Base-by-base conservation (phyloP, 2,888 invertebrate genomes). In the Drosophila mimetica region DNA sequence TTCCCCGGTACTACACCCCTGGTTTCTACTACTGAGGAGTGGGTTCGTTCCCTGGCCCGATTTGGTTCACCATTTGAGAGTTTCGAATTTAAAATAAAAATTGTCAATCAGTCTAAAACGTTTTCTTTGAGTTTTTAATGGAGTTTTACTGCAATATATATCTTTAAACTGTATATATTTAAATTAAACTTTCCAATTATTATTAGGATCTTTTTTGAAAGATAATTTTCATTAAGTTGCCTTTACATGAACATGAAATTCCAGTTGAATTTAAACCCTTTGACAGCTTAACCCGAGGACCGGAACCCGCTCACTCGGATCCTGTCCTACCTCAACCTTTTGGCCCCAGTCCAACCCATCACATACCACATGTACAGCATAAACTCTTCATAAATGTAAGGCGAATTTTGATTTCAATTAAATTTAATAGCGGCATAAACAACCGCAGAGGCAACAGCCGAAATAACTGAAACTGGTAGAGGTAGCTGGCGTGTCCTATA, bases 361-460 rank as follows among this genome's bases (percentile, higher is more conserved):
- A 30, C 74, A 48, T 63, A 8, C 72, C 73, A 37, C 7, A 37
- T 14, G 14, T 16, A 30, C 46, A 32, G 66, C 72, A 36, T 47
- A 47, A 39, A 61, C 64, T 46, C 52, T 48, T 53, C 64, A 73
- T 71, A 67, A 77, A 47, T 72, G 67, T 47, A 48, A 53, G 59
- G 58, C 59, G 53, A 75, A 67, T 87, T 89, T 85, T 79, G 83
- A 76, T 89, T 85, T 89, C 84, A 89, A 85, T 85, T 89, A 89
- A 75, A 76, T 81, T 78, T 87, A 87, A 85, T 89, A 77, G 83
- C 74, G 71, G 74, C 79, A 85, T 87, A 85, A 85, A 82, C 77
- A 74, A 82, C 50, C 36, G 32, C 41, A 47, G 16, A 50, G 41
- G 39, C 53, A 57, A 37, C 75, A 58, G 28, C 44, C 65, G 44